These are phyloP conservation scores for Byasa hedistus DNA, from an alignment of 2,888 invertebrate genomes.

Conservation along the genomic window DNA sequence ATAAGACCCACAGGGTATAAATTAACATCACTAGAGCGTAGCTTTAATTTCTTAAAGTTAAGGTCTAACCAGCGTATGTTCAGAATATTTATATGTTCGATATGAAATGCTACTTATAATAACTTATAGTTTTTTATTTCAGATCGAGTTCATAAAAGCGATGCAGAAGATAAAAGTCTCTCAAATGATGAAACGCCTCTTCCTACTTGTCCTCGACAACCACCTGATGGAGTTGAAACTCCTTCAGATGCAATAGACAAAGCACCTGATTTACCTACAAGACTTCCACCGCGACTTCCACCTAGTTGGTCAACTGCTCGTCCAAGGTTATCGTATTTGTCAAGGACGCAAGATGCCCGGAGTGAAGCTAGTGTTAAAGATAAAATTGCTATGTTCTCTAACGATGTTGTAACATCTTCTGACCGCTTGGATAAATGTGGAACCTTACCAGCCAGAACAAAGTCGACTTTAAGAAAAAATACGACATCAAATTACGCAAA, in stretches of 20 bases:
- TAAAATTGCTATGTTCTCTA: slow-evolving; percentile 93
- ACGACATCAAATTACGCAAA: slow-evolving; percentile 47
- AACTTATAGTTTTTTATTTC: slow-evolving; percentile 43
- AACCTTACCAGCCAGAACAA: slow-evolving; percentile 58
- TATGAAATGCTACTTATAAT: too few relatives aligned
- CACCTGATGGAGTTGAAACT: slow-evolving; percentile 91
- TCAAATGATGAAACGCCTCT: slow-evolving; percentile 73
- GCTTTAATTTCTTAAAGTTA: too few relatives aligned
- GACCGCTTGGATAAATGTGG: slow-evolving; percentile 69
- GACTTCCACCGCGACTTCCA: slow-evolving; percentile 60
- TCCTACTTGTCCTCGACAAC: slow-evolving; percentile 85
- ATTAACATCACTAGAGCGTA: too few relatives aligned
- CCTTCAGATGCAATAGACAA: slow-evolving; percentile 84
- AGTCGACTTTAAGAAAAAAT: slow-evolving; percentile 56
- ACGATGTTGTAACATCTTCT: slow-evolving; percentile 63
- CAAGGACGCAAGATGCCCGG: slow-evolving; percentile 86
- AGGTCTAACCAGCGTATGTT: neutral
- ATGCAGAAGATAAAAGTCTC: slow-evolving; percentile 72
- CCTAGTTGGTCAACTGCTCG: slow-evolving; percentile 56
- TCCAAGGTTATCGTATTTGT: slow-evolving; percentile 66
- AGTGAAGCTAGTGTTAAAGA: slow-evolving; percentile 90
- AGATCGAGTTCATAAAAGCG: slow-evolving; percentile 73
- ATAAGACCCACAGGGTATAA: too few relatives aligned
- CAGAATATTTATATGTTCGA: neutral
- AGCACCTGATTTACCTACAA: slow-evolving; percentile 62